Percentiles rank a stretch among this genome's conserved stretches.
Conservation (phyloP, 2,797 vertebrate species). For the Takifugu ocellatus region DNA sequence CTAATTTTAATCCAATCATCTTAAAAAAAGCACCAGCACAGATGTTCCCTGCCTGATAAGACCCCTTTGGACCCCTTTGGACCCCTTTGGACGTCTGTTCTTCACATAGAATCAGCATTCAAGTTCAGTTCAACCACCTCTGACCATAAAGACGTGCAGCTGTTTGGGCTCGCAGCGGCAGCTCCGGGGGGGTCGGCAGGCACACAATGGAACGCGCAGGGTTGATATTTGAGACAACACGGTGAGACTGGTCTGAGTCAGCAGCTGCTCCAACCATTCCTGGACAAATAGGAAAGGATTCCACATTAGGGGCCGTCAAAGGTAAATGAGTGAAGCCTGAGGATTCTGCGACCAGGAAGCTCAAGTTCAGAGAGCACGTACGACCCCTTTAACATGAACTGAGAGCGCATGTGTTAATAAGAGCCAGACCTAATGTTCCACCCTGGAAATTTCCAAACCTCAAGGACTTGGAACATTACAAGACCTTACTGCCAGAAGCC, state of each 20-base stretch:
- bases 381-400: not conserved
- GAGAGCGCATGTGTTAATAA: too few species aligned
- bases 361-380: not conserved
- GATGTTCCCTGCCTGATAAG: not conserved
- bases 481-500: too few species aligned
- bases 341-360: not conserved
- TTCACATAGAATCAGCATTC: slow-evolving; percentile 1
- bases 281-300: slow-evolving; percentile 8
- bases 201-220: not conserved
- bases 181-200: not conserved
- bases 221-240: not conserved
- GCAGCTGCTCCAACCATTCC: slow-evolving; percentile 21
- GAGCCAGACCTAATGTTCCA: too few species aligned
- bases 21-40: too few species aligned
- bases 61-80: not conserved
- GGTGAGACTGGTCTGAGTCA: slow-evolving; percentile 4
- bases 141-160: not conserved
- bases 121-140: not conserved
- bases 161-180: not conserved
- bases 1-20: too few species aligned
- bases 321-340: slow-evolving; percentile 4
- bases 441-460: too few species aligned
- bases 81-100: not conserved
- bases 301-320: slow-evolving; percentile 16
- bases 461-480: too few species aligned